Percentiles rank a stretch among this genome's conserved stretches.
Conservation (phyloP, 2,888 invertebrate species). For the Cinara cedri region DNA sequence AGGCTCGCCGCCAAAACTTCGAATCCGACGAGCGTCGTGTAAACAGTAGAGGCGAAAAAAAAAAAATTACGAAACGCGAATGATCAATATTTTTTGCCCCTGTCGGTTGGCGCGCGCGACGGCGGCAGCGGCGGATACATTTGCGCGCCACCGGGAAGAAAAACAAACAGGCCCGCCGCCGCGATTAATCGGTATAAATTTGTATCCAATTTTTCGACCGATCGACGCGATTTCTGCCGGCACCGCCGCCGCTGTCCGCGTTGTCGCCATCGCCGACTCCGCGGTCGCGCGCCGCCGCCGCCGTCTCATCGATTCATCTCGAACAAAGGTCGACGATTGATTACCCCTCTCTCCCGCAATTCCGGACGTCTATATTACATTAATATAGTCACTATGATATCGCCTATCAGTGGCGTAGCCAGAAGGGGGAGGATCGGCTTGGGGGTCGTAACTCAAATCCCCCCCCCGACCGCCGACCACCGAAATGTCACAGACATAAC, state of each 20-base stretch:
- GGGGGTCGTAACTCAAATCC: too few species aligned
- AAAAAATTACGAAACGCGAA: conserved; percentile 34
- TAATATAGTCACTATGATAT: too few species aligned
- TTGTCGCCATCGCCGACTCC: too few species aligned
- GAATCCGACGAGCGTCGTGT: conserved; percentile 36
- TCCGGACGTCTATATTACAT: background rate
- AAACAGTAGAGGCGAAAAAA: background rate
- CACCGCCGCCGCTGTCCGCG: background rate
- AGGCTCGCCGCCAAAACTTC: conserved; percentile 2
- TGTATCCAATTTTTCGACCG: conserved; percentile 23
- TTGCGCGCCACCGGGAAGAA: conserved; percentile 21
- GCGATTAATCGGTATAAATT: background rate
- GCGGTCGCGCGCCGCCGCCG: too few species aligned
- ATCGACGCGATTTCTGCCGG: conserved; percentile 25
- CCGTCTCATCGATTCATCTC: conserved; percentile 23
- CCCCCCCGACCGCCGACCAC: too few species aligned
- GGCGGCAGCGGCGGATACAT: conserved; percentile 15
- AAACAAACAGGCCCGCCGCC: background rate
- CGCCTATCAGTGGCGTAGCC: too few species aligned
- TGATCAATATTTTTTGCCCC: conserved; percentile 53
- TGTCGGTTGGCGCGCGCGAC: background rate
- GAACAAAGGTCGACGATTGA: conserved; percentile 30
- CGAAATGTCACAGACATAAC: too few species aligned
- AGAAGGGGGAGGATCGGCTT: too few species aligned
- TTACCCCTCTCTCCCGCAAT: background rate